Conservation (phyloP, 2,797 vertebrate species). For the Coluber constrictor region DNA sequence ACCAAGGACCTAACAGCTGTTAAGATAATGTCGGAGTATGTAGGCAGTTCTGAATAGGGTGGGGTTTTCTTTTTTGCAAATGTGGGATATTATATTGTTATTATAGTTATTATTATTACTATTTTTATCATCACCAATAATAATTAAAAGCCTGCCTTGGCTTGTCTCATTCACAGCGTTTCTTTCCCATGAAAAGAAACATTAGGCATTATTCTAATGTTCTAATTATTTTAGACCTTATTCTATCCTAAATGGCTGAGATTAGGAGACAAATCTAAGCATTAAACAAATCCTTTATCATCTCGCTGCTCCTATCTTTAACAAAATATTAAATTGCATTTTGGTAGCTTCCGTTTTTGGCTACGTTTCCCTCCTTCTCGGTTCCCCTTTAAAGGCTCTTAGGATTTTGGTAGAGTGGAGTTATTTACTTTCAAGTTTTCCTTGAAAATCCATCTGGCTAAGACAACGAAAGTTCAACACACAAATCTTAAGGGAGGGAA, state of each 20-base stretch:
- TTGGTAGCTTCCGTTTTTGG: background rate
- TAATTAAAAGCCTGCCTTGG: background rate
- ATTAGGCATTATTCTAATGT: too few relatives aligned
- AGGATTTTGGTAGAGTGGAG: too few relatives aligned
- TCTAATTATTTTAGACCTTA: too few relatives aligned
- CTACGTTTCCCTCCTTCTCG: background rate
- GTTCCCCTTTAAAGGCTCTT: background rate
- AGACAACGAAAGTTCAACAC: background rate
- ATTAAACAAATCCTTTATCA: background rate
- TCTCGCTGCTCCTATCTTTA: background rate
- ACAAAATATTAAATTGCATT: background rate
- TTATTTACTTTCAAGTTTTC: background rate
- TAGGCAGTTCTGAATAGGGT: too few relatives aligned
- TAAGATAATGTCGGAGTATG: too few relatives aligned
- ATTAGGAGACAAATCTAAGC: background rate
- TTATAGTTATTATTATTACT: background rate
- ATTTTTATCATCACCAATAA: background rate
- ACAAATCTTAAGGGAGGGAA: background rate
- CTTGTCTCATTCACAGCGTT: background rate
- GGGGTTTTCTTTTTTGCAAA: too few relatives aligned
- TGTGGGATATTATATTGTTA: background rate
- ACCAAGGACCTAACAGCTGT: too few relatives aligned
- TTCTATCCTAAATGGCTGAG: background rate
- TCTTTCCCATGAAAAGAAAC: background rate
- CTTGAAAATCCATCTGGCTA: background rate